Evolutionary conservation across 2,113 vertebrate genomes (phyloP).

Genomic region (Cheilinus undulatus): DNA sequence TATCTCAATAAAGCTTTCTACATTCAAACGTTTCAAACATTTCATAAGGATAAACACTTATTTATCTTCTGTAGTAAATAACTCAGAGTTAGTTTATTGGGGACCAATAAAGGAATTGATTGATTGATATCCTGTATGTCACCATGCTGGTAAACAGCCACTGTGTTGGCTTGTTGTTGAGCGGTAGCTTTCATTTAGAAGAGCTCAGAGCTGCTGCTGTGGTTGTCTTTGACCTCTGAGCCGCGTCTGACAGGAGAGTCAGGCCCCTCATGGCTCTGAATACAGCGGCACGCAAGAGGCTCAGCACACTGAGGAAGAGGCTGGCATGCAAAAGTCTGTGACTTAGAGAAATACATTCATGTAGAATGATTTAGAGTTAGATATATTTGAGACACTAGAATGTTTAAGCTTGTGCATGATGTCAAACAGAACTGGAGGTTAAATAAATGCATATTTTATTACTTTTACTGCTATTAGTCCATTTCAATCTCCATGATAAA

Average conservation of each 20-base stretch:
- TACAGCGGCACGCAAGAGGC: neutral
- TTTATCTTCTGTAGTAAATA: too few relatives aligned
- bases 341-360: neutral
- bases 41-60: too few relatives aligned
- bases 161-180: neutral
- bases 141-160: neutral
- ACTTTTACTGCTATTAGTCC: too few relatives aligned
- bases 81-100: too few relatives aligned
- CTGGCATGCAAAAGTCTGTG: neutral
- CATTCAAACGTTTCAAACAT: too few relatives aligned
- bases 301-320: neutral
- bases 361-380: too few relatives aligned
- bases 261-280: neutral
- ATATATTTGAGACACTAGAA: too few relatives aligned
- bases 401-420: too few relatives aligned
- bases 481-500: neutral
- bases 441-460: neutral
- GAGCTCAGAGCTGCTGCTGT: neutral
- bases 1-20: too few relatives aligned
- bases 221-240: conserved; percentile 14
- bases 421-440: neutral
- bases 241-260: neutral
- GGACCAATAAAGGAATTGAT: too few relatives aligned
- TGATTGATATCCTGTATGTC: too few relatives aligned
- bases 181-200: neutral